A percentile compares a stretch with the other conserved stretches of the same genome.
Evolutionary conservation across 2,113 vertebrate species (phyloP).

Genomic region (Polypterus senegalus): DNA sequence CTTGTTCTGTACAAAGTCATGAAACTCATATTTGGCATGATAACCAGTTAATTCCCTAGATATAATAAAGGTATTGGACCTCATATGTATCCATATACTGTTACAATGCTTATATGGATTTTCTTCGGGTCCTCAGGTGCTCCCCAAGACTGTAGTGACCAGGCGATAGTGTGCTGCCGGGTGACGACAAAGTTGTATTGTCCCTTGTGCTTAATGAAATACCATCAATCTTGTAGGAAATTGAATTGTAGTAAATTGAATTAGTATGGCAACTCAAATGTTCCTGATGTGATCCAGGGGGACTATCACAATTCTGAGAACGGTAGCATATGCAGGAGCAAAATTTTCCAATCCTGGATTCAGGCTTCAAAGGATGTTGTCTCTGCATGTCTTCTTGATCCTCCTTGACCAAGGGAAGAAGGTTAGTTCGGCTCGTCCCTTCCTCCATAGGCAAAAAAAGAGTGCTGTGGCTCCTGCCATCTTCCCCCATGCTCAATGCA

Average conservation of each 20-base stretch:
- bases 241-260: slow-evolving; percentile 66
- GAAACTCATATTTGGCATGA: no score
- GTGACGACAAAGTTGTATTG: slow-evolving; percentile 67
- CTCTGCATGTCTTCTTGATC: slow-evolving; percentile 34
- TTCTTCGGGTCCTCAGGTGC: slow-evolving; percentile 52
- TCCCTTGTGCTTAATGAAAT: slow-evolving; percentile 56
- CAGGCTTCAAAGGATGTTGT: slow-evolving; percentile 25
- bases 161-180: slow-evolving; percentile 57
- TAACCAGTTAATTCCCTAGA: no score
- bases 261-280: slow-evolving; percentile 53
- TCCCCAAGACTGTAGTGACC: slow-evolving; percentile 38
- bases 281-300: slow-evolving; percentile 39
- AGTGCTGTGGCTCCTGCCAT: slow-evolving; percentile 47
- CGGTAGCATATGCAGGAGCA: slow-evolving; percentile 70
- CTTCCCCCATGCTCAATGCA: slow-evolving; percentile 32
- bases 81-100: no score
- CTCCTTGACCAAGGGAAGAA: slow-evolving; percentile 58
- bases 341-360: slow-evolving; percentile 48
- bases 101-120: slow-evolving; percentile 55
- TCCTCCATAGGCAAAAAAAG: slow-evolving; percentile 65
- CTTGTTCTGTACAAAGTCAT: no score
- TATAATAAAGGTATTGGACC: no score
- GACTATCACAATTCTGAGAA: slow-evolving; percentile 52
- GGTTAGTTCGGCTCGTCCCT: slow-evolving; percentile 75
- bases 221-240: slow-evolving; percentile 63